Percentiles rank a stretch among this genome's conserved stretches.
These are phyloP conservation scores for Catonia carolina DNA, from an alignment of 2,888 invertebrate species.

Conservation along the genomic window DNA sequence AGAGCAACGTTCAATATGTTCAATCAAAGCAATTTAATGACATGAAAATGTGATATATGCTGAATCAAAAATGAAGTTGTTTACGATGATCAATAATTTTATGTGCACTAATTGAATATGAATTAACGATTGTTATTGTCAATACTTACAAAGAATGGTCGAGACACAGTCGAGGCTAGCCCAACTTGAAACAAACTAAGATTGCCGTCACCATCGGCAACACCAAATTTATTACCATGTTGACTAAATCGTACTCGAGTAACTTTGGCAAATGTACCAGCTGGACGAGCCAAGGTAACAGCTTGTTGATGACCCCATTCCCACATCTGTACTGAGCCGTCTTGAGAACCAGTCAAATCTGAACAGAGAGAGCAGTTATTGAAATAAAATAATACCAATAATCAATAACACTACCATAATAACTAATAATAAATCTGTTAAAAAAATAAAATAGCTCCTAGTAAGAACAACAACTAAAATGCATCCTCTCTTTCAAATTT, in stretches of 20 bases:
- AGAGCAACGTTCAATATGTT: too few species aligned
- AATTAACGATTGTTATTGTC: too few species aligned
- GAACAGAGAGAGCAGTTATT: slow-evolving; percentile 28
- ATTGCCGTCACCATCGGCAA: slow-evolving; percentile 95
- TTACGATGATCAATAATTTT: too few species aligned
- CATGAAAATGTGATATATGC: too few species aligned
- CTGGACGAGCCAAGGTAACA: slow-evolving; percentile 82
- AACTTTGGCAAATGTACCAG: slow-evolving; percentile 92
- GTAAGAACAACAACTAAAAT: neutral
- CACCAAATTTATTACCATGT: slow-evolving; percentile 98
- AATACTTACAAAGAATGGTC: slow-evolving; percentile 80
- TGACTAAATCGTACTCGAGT: slow-evolving; percentile 93
- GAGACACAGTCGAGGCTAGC: slow-evolving; percentile 62
- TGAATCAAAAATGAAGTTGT: too few species aligned
- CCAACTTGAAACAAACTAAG: slow-evolving; percentile 92
- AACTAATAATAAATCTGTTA: too few species aligned
- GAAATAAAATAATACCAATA: too few species aligned
- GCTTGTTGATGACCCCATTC: slow-evolving; percentile 96
- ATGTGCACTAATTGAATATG: too few species aligned
- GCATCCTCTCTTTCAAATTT: too few species aligned
- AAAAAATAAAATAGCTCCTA: neutral
- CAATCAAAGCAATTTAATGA: too few species aligned
- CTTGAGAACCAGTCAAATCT: slow-evolving; percentile 92
- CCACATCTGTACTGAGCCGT: slow-evolving; percentile 94
- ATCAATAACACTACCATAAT: too few species aligned